Evolutionary conservation across 2,797 vertebrate species (phyloP).

Genomic region (Parotocinclus haroldoi): DNA sequence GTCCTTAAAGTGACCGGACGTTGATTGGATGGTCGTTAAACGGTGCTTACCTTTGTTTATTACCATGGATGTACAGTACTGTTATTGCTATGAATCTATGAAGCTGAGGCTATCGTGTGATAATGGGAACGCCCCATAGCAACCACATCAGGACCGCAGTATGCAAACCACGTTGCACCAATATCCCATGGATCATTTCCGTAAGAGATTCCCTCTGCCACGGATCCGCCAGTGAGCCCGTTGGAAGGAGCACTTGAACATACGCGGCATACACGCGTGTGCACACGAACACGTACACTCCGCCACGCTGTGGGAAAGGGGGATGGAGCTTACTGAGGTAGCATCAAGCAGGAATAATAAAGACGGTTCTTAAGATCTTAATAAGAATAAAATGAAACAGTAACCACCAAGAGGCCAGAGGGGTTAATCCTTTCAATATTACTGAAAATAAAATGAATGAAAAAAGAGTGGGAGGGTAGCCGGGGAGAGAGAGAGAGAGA

Average conservation of each 20-base stretch:
- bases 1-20: no score
- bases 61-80: no score
- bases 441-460: constrained; percentile 85
- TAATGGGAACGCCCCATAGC: no score
- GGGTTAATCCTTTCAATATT: constrained; percentile 99
- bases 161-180: no score
- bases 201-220: not conserved
- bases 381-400: constrained; percentile 99
- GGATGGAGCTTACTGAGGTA: constrained; percentile 74
- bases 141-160: no score
- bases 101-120: no score
- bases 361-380: constrained; percentile 98
- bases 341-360: constrained; percentile 93
- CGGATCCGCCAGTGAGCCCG: no score
- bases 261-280: constrained; percentile 16
- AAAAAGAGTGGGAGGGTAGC: constrained; percentile 75
- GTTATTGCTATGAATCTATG: no score
- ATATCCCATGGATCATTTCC: not conserved
- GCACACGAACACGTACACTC: constrained; percentile 55
- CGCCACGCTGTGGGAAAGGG: constrained; percentile 57
- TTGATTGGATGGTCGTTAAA: no score
- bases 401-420: constrained; percentile 87
- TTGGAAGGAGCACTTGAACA: not conserved
- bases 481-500: constrained; percentile 59
- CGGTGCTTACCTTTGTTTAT: no score